These are phyloP conservation scores for Drosophila funebris DNA, from an alignment of 1,140 invertebrate genomes.

Conservation along the genomic window DNA sequence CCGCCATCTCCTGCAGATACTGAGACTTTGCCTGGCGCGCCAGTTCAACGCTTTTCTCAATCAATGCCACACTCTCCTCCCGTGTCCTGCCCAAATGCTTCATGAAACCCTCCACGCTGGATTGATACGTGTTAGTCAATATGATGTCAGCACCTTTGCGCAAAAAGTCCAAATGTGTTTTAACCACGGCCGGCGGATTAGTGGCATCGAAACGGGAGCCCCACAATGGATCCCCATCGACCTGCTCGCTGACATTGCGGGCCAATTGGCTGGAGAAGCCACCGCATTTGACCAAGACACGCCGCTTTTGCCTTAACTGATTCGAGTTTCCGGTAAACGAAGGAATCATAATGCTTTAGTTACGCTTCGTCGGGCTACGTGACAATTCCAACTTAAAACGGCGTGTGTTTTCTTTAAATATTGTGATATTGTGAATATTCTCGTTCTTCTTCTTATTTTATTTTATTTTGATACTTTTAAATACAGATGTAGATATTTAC, in stretches of 20 bases:
- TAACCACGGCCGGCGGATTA: slow-evolving; percentile 89
- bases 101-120: slow-evolving; percentile 90
- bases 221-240: slow-evolving; percentile 92
- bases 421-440: not conserved
- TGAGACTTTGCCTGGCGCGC: slow-evolving; percentile 83
- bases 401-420: too few relatives aligned
- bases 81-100: slow-evolving; percentile 87
- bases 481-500: not conserved
- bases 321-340: slow-evolving; percentile 11
- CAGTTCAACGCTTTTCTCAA: slow-evolving; percentile 88
- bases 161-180: slow-evolving; percentile 91
- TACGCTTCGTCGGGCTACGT: slow-evolving; percentile 2
- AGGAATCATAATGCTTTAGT: not conserved
- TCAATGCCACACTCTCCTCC: slow-evolving; percentile 87
- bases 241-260: slow-evolving; percentile 87
- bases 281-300: slow-evolving; percentile 88
- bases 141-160: slow-evolving; percentile 93
- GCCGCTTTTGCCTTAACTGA: not conserved
- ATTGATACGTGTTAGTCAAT: slow-evolving; percentile 95
- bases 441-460: slow-evolving; percentile 17
- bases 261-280: slow-evolving; percentile 91
- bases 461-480: not conserved
- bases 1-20: slow-evolving; percentile 46
- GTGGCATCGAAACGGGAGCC: slow-evolving; percentile 90
- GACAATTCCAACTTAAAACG: slow-evolving; percentile 12